Evolutionary conservation across 2,888 invertebrate genomes (phyloP).

Genomic region (Euzetes globulus): DNA sequence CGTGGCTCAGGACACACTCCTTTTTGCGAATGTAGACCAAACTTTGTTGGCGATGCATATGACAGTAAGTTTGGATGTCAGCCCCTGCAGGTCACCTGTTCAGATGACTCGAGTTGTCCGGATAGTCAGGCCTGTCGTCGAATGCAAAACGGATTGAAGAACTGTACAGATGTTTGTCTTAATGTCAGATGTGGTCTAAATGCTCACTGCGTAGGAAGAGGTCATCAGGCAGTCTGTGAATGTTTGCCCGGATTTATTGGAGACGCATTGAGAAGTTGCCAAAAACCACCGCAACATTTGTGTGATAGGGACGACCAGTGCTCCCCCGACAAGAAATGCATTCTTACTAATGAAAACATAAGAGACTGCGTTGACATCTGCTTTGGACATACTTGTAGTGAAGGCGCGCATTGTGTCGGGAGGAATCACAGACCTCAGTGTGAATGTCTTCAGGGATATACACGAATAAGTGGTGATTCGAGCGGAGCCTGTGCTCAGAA

Average conservation of each 20-base stretch:
- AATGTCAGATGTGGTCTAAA: constrained; percentile 43
- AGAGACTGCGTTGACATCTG: constrained; percentile 60
- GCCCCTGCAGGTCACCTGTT: constrained; percentile 33
- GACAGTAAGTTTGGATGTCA: constrained; percentile 38
- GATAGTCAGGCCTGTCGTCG: constrained; percentile 66
- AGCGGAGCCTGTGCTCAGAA: constrained; percentile 48
- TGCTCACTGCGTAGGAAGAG: constrained; percentile 54
- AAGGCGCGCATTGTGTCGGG: constrained; percentile 77
- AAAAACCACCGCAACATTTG: constrained; percentile 37
- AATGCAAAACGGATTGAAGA: constrained; percentile 40
- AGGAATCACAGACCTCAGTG: constrained; percentile 83
- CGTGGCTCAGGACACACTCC: constrained; percentile 62
- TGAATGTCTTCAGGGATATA: constrained; percentile 70
- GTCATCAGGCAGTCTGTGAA: constrained; percentile 72
- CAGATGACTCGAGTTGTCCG: constrained; percentile 63
- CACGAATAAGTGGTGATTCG: constrained; percentile 62
- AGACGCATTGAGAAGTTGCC: constrained; percentile 69
- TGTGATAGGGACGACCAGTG: constrained; percentile 68
- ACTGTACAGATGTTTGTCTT: constrained; percentile 43
- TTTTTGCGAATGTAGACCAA: constrained; percentile 69
- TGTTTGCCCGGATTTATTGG: constrained; percentile 75
- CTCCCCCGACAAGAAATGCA: constrained; percentile 63
- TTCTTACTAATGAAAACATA: constrained; percentile 38
- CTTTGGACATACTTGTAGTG: constrained; percentile 61
- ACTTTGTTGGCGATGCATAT: constrained; percentile 58